phyloP scores from a whole-genome alignment of 1,140 invertebrate genomes.

The Macrobrachium nipponense region DNA sequence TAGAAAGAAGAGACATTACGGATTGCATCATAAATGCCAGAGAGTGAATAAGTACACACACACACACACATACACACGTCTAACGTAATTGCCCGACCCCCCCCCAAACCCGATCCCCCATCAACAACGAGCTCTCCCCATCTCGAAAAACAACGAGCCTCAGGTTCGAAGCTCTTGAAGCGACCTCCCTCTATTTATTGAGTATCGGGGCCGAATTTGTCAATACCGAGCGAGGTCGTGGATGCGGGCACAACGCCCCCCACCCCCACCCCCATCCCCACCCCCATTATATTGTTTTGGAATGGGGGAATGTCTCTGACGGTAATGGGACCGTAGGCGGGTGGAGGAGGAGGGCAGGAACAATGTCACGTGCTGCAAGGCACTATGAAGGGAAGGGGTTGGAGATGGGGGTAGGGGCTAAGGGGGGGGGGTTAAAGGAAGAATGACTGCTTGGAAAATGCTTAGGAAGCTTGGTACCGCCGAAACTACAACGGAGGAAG shows the following conservation, averaged over 20 bases:
- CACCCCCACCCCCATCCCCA: no score
- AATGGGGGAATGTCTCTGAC: constrained; percentile 53
- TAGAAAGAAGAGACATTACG: no score
- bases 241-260: no score
- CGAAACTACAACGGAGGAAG: not conserved
- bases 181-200: constrained; percentile 53
- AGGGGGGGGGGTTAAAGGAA: not conserved
- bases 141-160: not conserved
- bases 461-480: no score
- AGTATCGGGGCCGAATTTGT: constrained; percentile 51
- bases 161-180: constrained; percentile 12
- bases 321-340: constrained; percentile 33
- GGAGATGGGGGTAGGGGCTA: not conserved
- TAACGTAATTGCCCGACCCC: no score
- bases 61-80: no score
- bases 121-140: constrained; percentile 5
- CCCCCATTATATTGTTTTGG: constrained; percentile 60
- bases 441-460: no score
- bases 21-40: no score
- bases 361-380: not conserved
- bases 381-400: not conserved
- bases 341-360: not conserved
- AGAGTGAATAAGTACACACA: no score
- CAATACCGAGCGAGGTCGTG: constrained; percentile 47
- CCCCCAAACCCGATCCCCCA: not conserved